Percentiles rank a stretch among this genome's conserved stretches.
Conservation (phyloP, 1,140 invertebrate species). For the Lasioglossum albipes region DNA sequence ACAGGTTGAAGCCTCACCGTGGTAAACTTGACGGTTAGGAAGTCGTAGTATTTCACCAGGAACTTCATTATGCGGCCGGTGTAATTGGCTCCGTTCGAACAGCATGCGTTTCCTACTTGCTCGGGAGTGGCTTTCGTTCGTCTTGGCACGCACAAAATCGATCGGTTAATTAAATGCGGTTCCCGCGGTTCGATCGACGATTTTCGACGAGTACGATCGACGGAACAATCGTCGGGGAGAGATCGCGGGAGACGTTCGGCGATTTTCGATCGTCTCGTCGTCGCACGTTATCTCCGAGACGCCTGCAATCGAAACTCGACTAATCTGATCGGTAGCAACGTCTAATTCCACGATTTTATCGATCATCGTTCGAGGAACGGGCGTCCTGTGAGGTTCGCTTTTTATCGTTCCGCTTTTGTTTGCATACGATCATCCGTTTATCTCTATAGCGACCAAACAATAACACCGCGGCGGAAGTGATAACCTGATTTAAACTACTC, state of each 20-base stretch:
- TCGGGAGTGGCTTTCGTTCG: constrained; percentile 18
- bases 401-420: not conserved
- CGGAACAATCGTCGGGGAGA: not conserved
- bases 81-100: constrained; percentile 38
- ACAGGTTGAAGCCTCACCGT: constrained; percentile 69
- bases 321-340: not conserved
- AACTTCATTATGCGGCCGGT: constrained; percentile 72
- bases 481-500: no score
- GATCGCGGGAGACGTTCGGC: not conserved
- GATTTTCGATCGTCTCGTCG: not conserved
- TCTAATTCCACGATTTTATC: not conserved
- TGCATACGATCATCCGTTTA: not conserved
- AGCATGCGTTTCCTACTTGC: constrained; percentile 34
- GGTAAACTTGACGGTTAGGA: constrained; percentile 73
- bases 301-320: not conserved
- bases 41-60: constrained; percentile 74
- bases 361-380: constrained; percentile 30
- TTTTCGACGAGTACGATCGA: not conserved
- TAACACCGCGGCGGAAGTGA: no score
- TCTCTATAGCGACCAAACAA: not conserved
- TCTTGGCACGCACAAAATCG: not conserved
- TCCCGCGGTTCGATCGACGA: not conserved
- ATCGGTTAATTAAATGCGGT: not conserved
- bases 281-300: not conserved
- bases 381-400: no score